Evolutionary conservation across 2,113 vertebrate species (phyloP), one percentile per base, ranked within the genome.

Genomic region (Thalassarche chlororhynchos): DNA sequence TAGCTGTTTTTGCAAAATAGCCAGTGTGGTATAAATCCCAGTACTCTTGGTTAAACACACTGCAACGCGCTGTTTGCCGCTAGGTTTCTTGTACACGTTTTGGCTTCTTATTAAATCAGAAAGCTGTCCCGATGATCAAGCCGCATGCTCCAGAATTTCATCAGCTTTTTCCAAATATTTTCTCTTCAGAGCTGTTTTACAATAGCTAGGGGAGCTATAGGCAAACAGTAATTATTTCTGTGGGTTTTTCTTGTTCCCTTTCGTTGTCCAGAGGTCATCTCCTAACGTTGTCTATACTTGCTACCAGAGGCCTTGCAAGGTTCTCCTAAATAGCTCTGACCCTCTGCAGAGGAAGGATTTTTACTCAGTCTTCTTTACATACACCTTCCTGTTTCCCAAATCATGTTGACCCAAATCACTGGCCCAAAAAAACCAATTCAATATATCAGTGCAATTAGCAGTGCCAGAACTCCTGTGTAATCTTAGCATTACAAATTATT

Each of bases 401-500:
- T 57, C 75, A 29, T 2, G 3, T 60, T 90, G 89, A 87, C 68
- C 44, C 55, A 69, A 55, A 78, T 81, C 60, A 86, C 18, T 65
- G 65, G 36, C 55, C 64, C 70, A 71, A 91, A 78, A 60, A 62
- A 57, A 38, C 38, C 36, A 79, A 46, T 65, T 88, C 66, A 68
- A 15, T 86, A 32, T 44, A 82, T 72, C 44, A 83, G 36, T 80
- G n/a, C 44, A 95, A 95, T 95, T 84, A 95, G 57, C 36, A 69
- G 26, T 90, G 36, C 54, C 54, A 89, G 68, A 93, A 87, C 74
- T 78, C 57, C 36, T 44, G 58, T 36, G 32, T 84, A 64, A 86
- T 96, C 60, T 93, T 78, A 72, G 34, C 34, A 77, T 70, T 89
- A 80, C 76, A 91, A 84, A 94, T 93, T 79, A 71, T 90, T 92